Conservation (phyloP, 1,140 invertebrate genomes). For the Himalopsyche phryganea region DNA sequence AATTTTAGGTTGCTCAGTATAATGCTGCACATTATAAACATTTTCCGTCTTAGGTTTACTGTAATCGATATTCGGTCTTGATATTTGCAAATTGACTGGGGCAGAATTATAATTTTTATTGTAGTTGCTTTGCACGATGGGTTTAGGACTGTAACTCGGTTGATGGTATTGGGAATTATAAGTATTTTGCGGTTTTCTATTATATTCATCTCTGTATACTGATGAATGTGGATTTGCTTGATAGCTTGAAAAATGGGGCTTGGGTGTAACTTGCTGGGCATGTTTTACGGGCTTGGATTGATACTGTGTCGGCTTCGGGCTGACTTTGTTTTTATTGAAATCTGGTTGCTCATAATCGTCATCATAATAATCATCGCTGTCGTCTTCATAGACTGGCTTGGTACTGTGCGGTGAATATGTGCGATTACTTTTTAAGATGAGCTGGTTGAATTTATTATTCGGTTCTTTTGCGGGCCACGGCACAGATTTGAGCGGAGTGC, state of each 20-base stretch:
- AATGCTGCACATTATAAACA: neutral
- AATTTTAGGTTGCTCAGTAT: too few relatives aligned
- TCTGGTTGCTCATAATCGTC: conserved; percentile 38
- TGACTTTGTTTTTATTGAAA: conserved; percentile 14
- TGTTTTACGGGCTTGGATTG: conserved; percentile 16
- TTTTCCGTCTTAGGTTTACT: neutral
- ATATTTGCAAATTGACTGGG: neutral
- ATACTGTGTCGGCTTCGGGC: conserved; percentile 1
- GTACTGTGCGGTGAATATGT: conserved; percentile 29
- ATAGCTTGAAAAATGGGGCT: conserved; percentile 11
- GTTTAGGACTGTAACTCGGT: conserved; percentile 3
- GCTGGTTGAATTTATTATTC: conserved; percentile 24
- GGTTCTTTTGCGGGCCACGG: conserved; percentile 26
- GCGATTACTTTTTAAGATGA: conserved; percentile 34
- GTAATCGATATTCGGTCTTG: neutral
- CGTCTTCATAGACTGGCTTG: conserved; percentile 25
- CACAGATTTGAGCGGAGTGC: conserved; percentile 32
- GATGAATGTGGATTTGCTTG: conserved; percentile 7
- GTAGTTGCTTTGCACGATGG: neutral
- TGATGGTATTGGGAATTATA: conserved; percentile 12
- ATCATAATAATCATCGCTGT: conserved; percentile 39
- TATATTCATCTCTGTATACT: conserved; percentile 13
- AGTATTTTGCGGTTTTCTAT: conserved; percentile 17
- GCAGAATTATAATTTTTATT: neutral
- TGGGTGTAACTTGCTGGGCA: conserved; percentile 5